A percentile compares a stretch with the other conserved stretches of the same genome.
Evolutionary conservation across 2,113 vertebrate species (phyloP).

Genomic region (Paradoxurus hermaphroditus): DNA sequence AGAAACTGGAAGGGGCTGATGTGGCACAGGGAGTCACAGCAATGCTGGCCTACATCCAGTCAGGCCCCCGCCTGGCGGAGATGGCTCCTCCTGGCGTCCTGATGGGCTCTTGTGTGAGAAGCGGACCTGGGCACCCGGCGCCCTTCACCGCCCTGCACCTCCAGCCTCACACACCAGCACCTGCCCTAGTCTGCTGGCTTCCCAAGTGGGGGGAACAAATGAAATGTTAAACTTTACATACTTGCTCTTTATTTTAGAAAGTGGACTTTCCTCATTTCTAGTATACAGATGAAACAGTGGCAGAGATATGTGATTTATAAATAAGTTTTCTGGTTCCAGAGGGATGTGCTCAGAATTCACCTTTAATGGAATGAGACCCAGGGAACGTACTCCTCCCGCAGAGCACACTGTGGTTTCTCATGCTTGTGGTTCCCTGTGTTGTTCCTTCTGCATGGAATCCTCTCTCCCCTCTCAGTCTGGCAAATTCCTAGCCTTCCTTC

Average conservation of each 20-base stretch:
- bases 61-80: rapidly evolving
- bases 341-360: background rate
- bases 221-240: background rate
- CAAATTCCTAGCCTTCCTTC: background rate
- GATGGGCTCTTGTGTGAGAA: background rate
- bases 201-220: background rate
- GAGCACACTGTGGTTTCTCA: background rate
- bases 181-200: background rate
- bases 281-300: background rate
- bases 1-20: background rate
- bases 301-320: background rate
- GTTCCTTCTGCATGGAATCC: background rate
- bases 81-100: background rate
- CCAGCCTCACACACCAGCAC: background rate
- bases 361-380: background rate
- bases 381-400: background rate
- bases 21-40: background rate
- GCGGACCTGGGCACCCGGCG: background rate
- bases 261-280: background rate
- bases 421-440: background rate
- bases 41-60: background rate
- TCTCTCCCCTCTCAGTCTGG: background rate
- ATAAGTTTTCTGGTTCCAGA: background rate
- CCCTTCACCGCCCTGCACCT: background rate
- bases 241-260: background rate